phyloP scores from a whole-genome alignment of 2,113 vertebrate genomes.

The Dryoscopus gambensis region DNA sequence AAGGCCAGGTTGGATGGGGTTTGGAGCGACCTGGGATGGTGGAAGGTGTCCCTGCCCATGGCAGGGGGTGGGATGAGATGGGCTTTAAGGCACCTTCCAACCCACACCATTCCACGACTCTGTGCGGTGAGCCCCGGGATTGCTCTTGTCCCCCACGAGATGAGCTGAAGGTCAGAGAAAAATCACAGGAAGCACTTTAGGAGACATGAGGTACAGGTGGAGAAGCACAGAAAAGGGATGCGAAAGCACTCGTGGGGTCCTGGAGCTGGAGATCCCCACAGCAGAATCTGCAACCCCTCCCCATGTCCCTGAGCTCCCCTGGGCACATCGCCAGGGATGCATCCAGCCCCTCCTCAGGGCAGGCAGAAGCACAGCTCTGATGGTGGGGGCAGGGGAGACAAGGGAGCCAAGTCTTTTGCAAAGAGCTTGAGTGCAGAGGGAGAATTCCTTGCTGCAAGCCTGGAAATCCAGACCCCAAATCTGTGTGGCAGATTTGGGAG shows the following conservation, averaged over 20 bases:
- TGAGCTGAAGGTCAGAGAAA: neutral
- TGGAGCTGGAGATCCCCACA: neutral
- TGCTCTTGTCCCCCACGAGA: rapidly evolving
- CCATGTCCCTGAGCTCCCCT: rapidly evolving
- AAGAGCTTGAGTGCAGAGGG: neutral
- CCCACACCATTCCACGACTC: neutral
- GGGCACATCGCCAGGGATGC: neutral
- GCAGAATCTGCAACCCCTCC: neutral
- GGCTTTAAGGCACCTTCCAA: neutral
- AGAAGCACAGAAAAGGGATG: neutral
- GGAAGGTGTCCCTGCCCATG: neutral
- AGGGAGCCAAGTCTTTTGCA: neutral
- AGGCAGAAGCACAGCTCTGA: rapidly evolving
- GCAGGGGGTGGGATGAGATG: neutral
- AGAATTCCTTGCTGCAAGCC: neutral
- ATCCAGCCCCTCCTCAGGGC: rapidly evolving
- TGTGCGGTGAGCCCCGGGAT: rapidly evolving
- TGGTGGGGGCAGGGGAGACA: neutral
- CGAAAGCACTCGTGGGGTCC: neutral
- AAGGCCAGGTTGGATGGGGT: rapidly evolving
- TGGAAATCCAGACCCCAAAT: neutral
- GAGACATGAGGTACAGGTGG: neutral
- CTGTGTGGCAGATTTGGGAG: neutral
- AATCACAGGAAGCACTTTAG: rapidly evolving
- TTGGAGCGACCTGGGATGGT: neutral